phyloP scores from a whole-genome alignment of 2,888 invertebrate genomes.

The Euzophera pinguis region DNA sequence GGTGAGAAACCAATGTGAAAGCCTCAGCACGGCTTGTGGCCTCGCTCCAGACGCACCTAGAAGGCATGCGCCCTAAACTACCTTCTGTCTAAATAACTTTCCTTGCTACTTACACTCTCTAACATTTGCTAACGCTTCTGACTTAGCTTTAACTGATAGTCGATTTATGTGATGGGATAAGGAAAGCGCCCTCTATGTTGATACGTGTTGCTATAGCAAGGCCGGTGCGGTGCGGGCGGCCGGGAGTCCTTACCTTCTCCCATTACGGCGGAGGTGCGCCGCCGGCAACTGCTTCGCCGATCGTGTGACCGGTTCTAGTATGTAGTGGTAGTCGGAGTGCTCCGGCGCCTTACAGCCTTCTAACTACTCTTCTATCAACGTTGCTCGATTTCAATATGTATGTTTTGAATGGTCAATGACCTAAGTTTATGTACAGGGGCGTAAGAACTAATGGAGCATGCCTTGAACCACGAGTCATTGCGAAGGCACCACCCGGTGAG shows the following conservation, averaged over 20 bases:
- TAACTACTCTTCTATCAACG: constrained; percentile 72
- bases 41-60: constrained; percentile 69
- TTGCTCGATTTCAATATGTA: constrained; percentile 43
- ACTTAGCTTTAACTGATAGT: constrained; percentile 67
- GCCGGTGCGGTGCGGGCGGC: constrained; percentile 76
- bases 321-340: constrained; percentile 55
- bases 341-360: constrained; percentile 63
- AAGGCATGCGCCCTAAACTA: constrained; percentile 58
- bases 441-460: constrained; percentile 82
- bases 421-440: constrained; percentile 53
- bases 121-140: constrained; percentile 71
- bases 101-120: constrained; percentile 67
- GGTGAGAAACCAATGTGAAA: constrained; percentile 75
- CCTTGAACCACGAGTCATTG: constrained; percentile 85
- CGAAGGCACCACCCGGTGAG: constrained; percentile 90
- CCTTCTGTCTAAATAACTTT: constrained; percentile 63
- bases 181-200: constrained; percentile 85
- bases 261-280: constrained; percentile 80
- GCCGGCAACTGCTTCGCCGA: constrained; percentile 73
- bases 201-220: constrained; percentile 60
- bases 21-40: constrained; percentile 73
- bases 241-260: constrained; percentile 79
- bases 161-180: constrained; percentile 84
- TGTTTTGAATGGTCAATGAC: constrained; percentile 36
- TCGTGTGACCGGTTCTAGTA: constrained; percentile 41